These are phyloP conservation scores for Agrilus mali DNA, from an alignment of 2,888 invertebrate genomes.

Conservation along the genomic window DNA sequence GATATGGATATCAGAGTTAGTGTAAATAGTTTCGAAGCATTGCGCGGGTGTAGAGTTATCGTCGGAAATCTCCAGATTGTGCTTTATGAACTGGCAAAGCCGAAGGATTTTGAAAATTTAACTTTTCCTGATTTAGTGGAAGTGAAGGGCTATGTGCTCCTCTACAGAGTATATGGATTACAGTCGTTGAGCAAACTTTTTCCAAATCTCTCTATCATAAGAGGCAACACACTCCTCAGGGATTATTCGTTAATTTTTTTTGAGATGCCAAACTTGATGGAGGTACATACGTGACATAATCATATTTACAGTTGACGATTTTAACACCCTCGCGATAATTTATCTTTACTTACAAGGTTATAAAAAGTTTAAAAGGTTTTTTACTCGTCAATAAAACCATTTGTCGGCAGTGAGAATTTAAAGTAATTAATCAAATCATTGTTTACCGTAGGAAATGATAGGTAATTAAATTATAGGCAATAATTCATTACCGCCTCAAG, in stretches of 20 bases:
- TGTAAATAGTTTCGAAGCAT: slow-evolving; percentile 12
- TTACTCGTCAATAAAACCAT: background rate
- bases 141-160: slow-evolving; percentile 68
- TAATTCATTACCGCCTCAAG: too few relatives aligned
- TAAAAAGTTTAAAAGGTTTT: background rate
- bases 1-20: background rate
- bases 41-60: slow-evolving; percentile 59
- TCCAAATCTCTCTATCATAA: slow-evolving; percentile 73
- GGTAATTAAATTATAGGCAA: too few relatives aligned
- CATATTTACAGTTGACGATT: background rate
- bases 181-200: slow-evolving; percentile 57
- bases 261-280: slow-evolving; percentile 5
- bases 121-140: slow-evolving; percentile 62
- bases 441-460: too few relatives aligned
- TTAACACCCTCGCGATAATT: background rate
- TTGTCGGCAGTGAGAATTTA: slow-evolving; percentile 1
- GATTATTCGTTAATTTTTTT: slow-evolving; percentile 71
- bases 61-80: slow-evolving; percentile 66
- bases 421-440: too few relatives aligned
- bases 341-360: too few relatives aligned
- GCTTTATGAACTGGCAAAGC: slow-evolving; percentile 41
- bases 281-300: slow-evolving; percentile 6
- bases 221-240: slow-evolving; percentile 58
- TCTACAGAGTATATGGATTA: slow-evolving; percentile 59
- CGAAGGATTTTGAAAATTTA: slow-evolving; percentile 15